A percentile compares a stretch with the other conserved stretches of the same genome.
Evolutionary conservation across 2,888 invertebrate genomes (phyloP).

Genomic region (Sthenelais limicola): DNA sequence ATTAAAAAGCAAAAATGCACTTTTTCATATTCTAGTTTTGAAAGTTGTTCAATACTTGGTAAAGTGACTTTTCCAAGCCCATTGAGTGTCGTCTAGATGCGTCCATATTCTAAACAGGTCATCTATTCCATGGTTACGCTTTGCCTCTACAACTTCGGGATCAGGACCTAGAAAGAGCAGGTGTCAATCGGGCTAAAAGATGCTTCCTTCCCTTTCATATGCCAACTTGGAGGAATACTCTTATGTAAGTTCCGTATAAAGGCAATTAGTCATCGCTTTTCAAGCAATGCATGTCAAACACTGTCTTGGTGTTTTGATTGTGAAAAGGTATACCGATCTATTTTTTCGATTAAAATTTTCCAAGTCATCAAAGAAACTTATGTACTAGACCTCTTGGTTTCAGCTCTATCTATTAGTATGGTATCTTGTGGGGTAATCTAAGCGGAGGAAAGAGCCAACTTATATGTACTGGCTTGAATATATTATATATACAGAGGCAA

Average conservation of each 20-base stretch:
- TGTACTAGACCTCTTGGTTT: too few relatives aligned
- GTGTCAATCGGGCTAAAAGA: neutral
- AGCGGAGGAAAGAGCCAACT: too few relatives aligned
- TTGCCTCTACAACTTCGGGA: neutral
- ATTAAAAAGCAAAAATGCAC: constrained; percentile 8
- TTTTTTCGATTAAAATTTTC: too few relatives aligned
- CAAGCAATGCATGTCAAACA: too few relatives aligned
- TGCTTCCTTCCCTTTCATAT: neutral
- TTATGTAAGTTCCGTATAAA: neutral
- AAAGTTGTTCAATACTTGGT: constrained; percentile 33
- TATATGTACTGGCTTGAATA: too few relatives aligned
- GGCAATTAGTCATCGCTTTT: too few relatives aligned
- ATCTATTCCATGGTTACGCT: neutral
- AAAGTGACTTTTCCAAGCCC: constrained; percentile 41
- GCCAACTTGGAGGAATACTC: neutral
- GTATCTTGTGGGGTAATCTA: too few relatives aligned
- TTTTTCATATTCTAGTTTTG: neutral
- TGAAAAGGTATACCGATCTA: too few relatives aligned
- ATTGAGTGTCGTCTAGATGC: constrained; percentile 29
- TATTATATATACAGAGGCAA: too few relatives aligned
- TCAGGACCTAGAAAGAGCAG: constrained; percentile 18
- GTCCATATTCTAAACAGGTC: constrained; percentile 1
- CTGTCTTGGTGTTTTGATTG: too few relatives aligned
- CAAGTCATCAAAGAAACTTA: too few relatives aligned
- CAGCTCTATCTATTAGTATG: too few relatives aligned